phyloP scores from a whole-genome alignment of 2,113 vertebrate genomes.

The Stictonetta naevosa region DNA sequence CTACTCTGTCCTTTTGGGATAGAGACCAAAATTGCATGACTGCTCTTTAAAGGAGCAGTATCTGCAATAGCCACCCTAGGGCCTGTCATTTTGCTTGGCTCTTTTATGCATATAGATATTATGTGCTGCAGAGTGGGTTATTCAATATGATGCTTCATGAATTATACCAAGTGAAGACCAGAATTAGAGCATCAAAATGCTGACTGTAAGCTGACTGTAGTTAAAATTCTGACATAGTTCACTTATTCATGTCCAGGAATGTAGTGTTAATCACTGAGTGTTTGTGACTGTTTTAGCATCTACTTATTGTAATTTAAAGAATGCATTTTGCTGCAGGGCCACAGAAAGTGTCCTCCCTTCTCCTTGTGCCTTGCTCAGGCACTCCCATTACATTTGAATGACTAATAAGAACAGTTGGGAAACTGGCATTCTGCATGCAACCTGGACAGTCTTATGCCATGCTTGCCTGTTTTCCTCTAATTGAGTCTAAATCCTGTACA shows the following conservation, averaged over 20 bases:
- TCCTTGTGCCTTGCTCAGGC: not conserved
- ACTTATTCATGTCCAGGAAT: not conserved
- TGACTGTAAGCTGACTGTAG: not conserved
- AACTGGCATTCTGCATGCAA: not conserved
- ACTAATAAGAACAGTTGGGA: not conserved
- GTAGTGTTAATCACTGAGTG: not conserved
- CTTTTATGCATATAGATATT: not conserved
- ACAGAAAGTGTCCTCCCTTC: not conserved
- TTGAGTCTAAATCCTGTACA: not conserved
- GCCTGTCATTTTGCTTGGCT: not conserved
- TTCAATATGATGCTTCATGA: not conserved
- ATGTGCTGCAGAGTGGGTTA: not conserved
- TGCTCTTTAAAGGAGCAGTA: not conserved
- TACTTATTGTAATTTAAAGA: not conserved
- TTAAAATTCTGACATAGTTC: not conserved
- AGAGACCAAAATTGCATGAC: not conserved
- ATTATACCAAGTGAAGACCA: not conserved
- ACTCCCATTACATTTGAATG: not conserved
- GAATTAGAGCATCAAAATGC: not conserved
- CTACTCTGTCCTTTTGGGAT: not conserved
- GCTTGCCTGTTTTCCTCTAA: not conserved
- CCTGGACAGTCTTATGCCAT: accelerated
- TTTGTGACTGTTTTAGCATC: not conserved
- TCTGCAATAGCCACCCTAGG: not conserved
- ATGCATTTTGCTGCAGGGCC: not conserved